Conservation (phyloP, 2,113 vertebrate species). For the Mohoua ochrocephala region DNA sequence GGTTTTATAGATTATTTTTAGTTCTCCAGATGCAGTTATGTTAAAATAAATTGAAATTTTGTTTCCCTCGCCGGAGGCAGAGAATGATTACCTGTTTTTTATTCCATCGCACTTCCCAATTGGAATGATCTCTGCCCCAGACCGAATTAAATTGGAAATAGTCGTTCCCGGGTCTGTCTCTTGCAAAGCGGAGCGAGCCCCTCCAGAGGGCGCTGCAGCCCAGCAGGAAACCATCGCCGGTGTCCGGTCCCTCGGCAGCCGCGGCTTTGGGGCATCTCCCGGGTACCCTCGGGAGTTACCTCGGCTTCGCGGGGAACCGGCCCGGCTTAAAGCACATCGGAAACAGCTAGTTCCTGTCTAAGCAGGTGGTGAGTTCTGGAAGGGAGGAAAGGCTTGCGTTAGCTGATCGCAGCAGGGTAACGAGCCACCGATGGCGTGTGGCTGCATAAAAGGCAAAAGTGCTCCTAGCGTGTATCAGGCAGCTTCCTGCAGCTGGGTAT, state of each 20-base stretch:
- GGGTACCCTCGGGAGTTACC: not conserved
- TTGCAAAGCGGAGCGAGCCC: not conserved
- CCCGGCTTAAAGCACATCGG: not conserved
- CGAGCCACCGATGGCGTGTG: not conserved
- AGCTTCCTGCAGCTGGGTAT: not conserved
- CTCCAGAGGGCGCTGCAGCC: conserved; percentile 34
- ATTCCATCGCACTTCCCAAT: not conserved
- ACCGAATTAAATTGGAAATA: accelerated
- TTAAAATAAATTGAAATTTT: not conserved
- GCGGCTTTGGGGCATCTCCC: not conserved
- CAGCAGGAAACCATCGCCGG: not conserved
- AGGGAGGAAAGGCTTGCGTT: not conserved
- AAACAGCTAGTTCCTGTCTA: not conserved
- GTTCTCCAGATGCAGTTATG: not conserved
- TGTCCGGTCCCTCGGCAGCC: accelerated
- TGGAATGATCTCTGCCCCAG: not conserved
- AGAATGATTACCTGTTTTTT: not conserved
- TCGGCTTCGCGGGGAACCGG: not conserved
- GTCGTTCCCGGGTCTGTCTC: not conserved
- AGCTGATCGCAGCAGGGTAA: not conserved
- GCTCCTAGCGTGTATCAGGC: not conserved
- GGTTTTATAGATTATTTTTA: not conserved
- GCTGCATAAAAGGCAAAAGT: not conserved
- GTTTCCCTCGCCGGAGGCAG: not conserved
- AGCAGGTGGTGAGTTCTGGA: not conserved